Evolutionary conservation across 2,888 invertebrate genomes (phyloP).

Genomic region (Creontiades dilutus): DNA sequence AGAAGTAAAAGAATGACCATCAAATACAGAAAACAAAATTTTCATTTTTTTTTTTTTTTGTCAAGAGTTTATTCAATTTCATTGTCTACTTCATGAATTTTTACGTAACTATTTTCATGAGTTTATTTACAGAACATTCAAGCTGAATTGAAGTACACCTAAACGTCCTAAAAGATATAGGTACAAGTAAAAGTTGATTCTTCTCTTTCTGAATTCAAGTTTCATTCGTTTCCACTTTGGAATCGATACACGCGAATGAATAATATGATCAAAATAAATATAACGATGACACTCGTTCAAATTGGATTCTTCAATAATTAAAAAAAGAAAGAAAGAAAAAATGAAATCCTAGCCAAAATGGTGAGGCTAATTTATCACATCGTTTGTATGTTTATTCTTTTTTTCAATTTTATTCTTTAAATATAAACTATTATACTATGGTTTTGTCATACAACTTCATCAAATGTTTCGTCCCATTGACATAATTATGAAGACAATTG

Average conservation of each 20-base stretch:
- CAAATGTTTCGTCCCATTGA: background rate
- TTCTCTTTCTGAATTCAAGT: background rate
- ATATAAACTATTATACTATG: constrained; percentile 52
- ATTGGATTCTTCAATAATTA: background rate
- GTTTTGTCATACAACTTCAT: constrained; percentile 29
- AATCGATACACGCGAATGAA: constrained; percentile 65
- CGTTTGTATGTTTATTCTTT: constrained; percentile 44
- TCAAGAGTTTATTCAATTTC: constrained; percentile 4
- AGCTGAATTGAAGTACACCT: constrained; percentile 56
- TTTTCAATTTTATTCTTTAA: constrained; percentile 46
- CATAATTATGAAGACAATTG: constrained; percentile 24
- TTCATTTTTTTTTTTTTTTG: background rate
- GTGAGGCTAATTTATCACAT: constrained; percentile 67
- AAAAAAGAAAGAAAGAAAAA: background rate
- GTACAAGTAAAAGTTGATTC: background rate
- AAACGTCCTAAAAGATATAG: constrained; percentile 55
- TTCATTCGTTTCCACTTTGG: constrained; percentile 21
- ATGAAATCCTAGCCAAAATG: constrained; percentile 58
- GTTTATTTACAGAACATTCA: constrained; percentile 60
- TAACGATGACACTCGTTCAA: constrained; percentile 11
- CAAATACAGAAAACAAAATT: constrained; percentile 31
- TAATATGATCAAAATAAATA: constrained; percentile 40
- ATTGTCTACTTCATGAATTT: constrained; percentile 18
- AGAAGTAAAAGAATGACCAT: constrained; percentile 57
- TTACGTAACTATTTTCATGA: constrained; percentile 31